Evolutionary conservation across 2,113 vertebrate genomes (phyloP).

Genomic region (Hemibagrus wyckioides): DNA sequence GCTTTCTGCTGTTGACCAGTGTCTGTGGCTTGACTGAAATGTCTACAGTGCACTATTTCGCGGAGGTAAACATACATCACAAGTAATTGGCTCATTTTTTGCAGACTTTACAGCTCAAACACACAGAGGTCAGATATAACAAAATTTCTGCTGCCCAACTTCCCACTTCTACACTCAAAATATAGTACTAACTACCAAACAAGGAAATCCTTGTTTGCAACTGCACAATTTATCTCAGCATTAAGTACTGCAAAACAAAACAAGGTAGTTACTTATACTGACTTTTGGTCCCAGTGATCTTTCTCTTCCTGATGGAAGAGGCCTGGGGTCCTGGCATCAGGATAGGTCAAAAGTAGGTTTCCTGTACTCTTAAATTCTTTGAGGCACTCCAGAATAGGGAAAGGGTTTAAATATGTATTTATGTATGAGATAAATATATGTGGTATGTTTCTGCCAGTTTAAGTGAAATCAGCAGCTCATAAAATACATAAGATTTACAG

Average conservation of each 20-base stretch:
- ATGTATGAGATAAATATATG: background rate
- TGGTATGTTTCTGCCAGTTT: background rate
- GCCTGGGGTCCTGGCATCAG: background rate
- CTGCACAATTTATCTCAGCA: background rate
- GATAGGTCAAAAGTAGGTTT: background rate
- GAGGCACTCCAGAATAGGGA: background rate
- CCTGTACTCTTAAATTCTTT: background rate
- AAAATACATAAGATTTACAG: background rate
- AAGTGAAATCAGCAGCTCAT: background rate
- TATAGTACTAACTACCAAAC: background rate
- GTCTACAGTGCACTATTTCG: background rate
- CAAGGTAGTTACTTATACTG: background rate
- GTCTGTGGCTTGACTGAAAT: background rate
- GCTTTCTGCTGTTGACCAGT: constrained; percentile 28
- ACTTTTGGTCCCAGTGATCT: background rate
- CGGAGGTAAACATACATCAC: background rate
- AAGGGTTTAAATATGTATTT: background rate
- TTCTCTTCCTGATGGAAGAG: background rate
- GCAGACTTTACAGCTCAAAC: background rate
- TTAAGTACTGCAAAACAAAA: background rate
- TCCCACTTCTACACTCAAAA: background rate
- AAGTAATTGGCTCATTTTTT: background rate
- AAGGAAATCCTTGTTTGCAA: too few species aligned
- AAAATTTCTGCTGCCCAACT: background rate
- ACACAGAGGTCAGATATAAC: background rate